Evolutionary conservation across 2,113 vertebrate genomes (phyloP).

Genomic region (Ochotona princeps): DNA sequence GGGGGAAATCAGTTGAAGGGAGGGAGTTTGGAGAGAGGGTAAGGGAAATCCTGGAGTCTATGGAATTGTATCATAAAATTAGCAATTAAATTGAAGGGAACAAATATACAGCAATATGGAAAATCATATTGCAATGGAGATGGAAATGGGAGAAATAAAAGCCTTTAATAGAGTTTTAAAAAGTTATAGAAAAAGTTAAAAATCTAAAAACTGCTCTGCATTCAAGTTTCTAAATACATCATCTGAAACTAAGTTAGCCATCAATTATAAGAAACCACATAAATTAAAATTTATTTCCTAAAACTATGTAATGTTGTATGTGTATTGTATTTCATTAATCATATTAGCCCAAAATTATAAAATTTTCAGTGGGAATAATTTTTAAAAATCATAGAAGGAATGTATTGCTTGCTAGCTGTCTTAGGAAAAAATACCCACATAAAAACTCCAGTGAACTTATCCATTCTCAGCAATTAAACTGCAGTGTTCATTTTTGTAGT

Average conservation of each 20-base stretch:
- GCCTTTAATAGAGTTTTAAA: no score
- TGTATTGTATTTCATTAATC: slow-evolving; percentile 26
- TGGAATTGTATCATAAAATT: no score
- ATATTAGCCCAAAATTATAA: neutral
- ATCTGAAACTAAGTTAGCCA: slow-evolving; percentile 44
- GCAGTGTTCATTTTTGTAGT: neutral
- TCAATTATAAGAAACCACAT: slow-evolving; percentile 30
- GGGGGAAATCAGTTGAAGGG: no score
- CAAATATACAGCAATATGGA: no score
- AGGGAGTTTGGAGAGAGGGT: no score
- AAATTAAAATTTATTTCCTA: slow-evolving; percentile 25
- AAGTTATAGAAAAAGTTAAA: slow-evolving; percentile 14
- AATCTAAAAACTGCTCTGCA: neutral
- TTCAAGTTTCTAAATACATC: slow-evolving; percentile 33
- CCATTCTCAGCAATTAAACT: slow-evolving; percentile 17
- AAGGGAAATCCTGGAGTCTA: no score
- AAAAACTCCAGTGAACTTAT: neutral
- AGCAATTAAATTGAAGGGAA: no score
- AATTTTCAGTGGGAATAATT: slow-evolving; percentile 33
- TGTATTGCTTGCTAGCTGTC: neutral
- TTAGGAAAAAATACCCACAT: neutral
- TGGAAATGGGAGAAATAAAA: no score
- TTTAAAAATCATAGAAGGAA: neutral
- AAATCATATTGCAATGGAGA: no score
- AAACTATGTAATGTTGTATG: slow-evolving; percentile 24